phyloP scores from a whole-genome alignment of 2,888 invertebrate genomes.

The Chymomyza amoena region DNA sequence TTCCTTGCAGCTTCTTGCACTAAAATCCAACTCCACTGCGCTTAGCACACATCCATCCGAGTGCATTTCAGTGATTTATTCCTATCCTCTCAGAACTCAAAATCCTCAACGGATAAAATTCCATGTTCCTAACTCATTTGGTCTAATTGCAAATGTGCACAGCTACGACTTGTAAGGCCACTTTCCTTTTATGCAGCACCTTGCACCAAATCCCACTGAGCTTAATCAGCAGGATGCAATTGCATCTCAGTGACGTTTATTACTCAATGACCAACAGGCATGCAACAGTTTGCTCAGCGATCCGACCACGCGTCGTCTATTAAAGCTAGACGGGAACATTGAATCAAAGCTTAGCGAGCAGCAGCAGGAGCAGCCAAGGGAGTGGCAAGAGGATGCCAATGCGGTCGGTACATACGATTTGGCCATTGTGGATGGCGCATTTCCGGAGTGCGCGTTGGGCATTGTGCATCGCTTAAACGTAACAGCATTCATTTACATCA shows the following conservation, averaged over 20 bases:
- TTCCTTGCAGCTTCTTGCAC: no score
- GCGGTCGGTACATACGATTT: slow-evolving; percentile 81
- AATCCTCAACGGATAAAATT: no score
- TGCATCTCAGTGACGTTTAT: slow-evolving; percentile 15
- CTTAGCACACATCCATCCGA: no score
- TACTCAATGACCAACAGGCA: slow-evolving; percentile 78
- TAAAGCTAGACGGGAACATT: slow-evolving; percentile 26
- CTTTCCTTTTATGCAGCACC: not conserved
- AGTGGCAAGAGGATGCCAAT: slow-evolving; percentile 35
- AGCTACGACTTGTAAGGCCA: not conserved
- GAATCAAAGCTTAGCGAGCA: not conserved
- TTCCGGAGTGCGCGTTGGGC: slow-evolving; percentile 87
- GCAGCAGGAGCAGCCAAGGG: not conserved
- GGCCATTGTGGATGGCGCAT: slow-evolving; percentile 86
- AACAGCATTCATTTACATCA: slow-evolving; percentile 88
- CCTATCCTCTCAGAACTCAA: no score
- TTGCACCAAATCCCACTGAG: not conserved
- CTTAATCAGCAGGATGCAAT: not conserved
- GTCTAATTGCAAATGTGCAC: not conserved
- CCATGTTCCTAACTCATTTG: no score
- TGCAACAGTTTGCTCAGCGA: slow-evolving; percentile 84
- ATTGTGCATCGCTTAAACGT: slow-evolving; percentile 84
- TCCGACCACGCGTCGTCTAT: slow-evolving; percentile 83
- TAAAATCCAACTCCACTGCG: no score
- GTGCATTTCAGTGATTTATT: no score